These are phyloP conservation scores for Galleria mellonella DNA, from an alignment of 1,140 invertebrate genomes.

Conservation along the genomic window DNA sequence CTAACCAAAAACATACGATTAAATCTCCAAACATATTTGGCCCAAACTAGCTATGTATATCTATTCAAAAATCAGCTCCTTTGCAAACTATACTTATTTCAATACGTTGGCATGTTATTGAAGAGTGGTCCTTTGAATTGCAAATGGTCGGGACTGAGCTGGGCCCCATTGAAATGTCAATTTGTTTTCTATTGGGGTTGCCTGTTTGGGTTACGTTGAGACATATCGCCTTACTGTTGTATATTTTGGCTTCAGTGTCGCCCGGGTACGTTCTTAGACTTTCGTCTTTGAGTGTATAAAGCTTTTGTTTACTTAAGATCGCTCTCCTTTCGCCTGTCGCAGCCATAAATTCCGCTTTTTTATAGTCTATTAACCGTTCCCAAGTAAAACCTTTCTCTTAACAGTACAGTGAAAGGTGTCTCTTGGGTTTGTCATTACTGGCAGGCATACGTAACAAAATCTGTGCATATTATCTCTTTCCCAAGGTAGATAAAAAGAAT, in stretches of 20 bases:
- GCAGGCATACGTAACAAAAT: neutral
- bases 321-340: conserved; percentile 1
- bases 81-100: conserved; percentile 62
- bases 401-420: neutral
- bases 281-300: conserved; percentile 9
- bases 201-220: conserved; percentile 32
- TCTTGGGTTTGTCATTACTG: neutral
- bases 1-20: neutral
- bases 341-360: conserved; percentile 7
- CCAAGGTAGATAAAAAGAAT: no score
- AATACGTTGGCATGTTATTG: conserved; percentile 62
- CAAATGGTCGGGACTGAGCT: conserved; percentile 53
- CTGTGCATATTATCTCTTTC: neutral
- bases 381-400: conserved; percentile 1
- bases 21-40: conserved; percentile 1
- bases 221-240: conserved; percentile 48
- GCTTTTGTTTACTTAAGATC: conserved; percentile 14
- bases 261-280: conserved; percentile 4
- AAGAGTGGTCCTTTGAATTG: conserved; percentile 65
- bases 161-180: conserved; percentile 66
- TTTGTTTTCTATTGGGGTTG: conserved; percentile 64
- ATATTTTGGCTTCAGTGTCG: conserved; percentile 16
- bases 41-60: conserved; percentile 26
- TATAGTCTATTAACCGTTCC: conserved; percentile 4
- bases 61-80: conserved; percentile 59